phyloP scores from a whole-genome alignment of 2,797 vertebrate species.

The Aphelocoma californica region DNA sequence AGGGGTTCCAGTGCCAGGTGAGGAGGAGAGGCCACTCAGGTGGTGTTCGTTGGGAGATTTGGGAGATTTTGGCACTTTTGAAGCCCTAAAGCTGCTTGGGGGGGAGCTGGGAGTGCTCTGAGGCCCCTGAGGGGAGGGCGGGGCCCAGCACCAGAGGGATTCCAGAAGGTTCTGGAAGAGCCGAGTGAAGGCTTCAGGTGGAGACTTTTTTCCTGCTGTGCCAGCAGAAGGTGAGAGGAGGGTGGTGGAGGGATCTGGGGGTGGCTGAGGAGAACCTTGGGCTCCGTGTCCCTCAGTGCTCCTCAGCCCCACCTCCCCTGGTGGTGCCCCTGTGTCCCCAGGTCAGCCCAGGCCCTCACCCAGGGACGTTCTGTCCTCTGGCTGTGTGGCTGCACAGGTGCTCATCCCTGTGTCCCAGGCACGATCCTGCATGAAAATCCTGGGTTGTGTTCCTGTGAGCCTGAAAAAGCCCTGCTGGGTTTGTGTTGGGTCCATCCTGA shows the following conservation, averaged over 20 bases:
- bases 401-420: neutral
- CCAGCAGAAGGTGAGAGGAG: too few species aligned
- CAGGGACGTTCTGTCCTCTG: rapidly evolving
- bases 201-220: neutral
- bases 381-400: neutral
- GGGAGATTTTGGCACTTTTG: neutral
- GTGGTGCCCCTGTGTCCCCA: neutral
- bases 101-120: neutral
- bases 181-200: rapidly evolving
- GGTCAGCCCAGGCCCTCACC: neutral
- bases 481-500: rapidly evolving
- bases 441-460: neutral
- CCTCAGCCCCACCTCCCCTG: neutral
- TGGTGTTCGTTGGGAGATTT: rapidly evolving
- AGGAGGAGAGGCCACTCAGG: rapidly evolving
- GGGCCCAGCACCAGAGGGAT: too few species aligned
- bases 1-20: neutral
- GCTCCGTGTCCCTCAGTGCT: neutral
- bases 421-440: neutral
- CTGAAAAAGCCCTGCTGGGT: neutral
- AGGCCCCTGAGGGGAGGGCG: neutral
- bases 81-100: rapidly evolving
- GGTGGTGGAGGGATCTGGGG: rapidly evolving
- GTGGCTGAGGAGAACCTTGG: neutral
- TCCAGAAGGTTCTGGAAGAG: neutral